Conservation (phyloP, 2,888 invertebrate genomes). For the Orthonychiurus folsomi region DNA sequence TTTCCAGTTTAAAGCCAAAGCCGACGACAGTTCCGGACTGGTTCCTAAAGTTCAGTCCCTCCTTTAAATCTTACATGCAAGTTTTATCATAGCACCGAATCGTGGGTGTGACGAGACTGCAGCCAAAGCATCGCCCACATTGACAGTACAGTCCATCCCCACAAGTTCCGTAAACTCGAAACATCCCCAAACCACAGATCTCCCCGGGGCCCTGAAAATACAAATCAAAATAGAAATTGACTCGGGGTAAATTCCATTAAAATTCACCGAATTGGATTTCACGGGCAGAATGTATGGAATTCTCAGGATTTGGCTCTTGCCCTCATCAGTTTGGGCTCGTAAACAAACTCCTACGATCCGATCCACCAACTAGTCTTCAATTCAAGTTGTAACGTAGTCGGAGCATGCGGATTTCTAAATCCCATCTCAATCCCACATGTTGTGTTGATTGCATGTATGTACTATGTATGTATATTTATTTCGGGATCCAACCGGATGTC, state of each 20-base stretch:
- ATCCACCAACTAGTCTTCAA: background rate
- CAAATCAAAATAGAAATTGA: background rate
- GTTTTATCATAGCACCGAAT: conserved; percentile 1
- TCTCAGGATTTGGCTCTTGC: too few species aligned
- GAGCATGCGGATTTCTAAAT: background rate
- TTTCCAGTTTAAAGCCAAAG: background rate
- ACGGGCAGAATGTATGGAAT: too few species aligned
- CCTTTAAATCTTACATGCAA: conserved; percentile 5
- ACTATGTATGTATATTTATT: too few species aligned
- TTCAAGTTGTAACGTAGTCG: background rate
- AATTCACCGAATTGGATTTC: too few species aligned
- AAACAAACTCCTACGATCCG: background rate
- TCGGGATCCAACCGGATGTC: background rate
- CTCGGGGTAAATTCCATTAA: too few species aligned
- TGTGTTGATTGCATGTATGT: too few species aligned
- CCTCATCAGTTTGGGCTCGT: too few species aligned
- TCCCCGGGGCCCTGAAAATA: conserved; percentile 45
- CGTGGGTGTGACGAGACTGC: background rate
- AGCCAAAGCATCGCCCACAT: conserved; percentile 7
- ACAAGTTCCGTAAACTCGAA: conserved; percentile 42
- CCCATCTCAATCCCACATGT: too few species aligned
- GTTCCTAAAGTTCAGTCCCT: too few species aligned
- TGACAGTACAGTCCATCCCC: conserved; percentile 2
- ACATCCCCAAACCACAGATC: conserved; percentile 44
- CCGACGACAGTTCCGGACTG: too few species aligned